phyloP scores from a whole-genome alignment of 2,888 invertebrate genomes.

The Anthophora plumipes region DNA sequence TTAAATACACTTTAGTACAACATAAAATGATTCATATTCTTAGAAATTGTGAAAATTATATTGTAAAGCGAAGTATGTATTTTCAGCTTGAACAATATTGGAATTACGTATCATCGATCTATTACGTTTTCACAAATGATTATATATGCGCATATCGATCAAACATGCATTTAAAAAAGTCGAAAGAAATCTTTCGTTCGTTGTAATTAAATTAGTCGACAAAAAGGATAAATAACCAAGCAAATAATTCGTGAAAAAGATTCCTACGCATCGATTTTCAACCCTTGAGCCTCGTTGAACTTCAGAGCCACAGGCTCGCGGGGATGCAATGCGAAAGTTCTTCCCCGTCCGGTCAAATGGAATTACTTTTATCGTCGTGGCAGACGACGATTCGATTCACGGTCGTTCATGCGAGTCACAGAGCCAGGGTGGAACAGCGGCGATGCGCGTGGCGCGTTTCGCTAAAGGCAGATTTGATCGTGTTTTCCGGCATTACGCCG shows the following conservation, averaged over 20 bases:
- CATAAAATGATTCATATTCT: not conserved
- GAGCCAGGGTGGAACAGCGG: conserved; percentile 54
- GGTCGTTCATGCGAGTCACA: conserved; percentile 76
- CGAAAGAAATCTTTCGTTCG: not conserved
- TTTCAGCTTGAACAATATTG: too few species aligned
- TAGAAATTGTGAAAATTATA: not conserved
- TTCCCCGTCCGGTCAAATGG: conserved; percentile 60
- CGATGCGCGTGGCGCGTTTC: conserved; percentile 58
- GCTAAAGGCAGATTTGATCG: conserved; percentile 75
- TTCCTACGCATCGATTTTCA: conserved; percentile 39
- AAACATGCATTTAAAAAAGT: too few species aligned
- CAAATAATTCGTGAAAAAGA: not conserved
- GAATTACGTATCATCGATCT: too few species aligned
- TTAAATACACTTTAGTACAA: too few species aligned
- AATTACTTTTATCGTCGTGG: conserved; percentile 69
- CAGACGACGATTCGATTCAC: conserved; percentile 78
- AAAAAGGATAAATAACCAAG: too few species aligned
- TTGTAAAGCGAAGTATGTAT: not conserved
- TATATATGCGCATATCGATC: too few species aligned
- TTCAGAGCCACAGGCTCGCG: conserved; percentile 38
- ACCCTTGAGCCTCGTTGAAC: conserved; percentile 41
- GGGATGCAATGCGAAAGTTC: conserved; percentile 54
- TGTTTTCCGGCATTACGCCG: conserved; percentile 73
- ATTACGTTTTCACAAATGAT: too few species aligned
- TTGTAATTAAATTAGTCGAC: not conserved